Base-by-base conservation (phyloP, 2,113 vertebrate genomes). In the Calidris pugnax region DNA sequence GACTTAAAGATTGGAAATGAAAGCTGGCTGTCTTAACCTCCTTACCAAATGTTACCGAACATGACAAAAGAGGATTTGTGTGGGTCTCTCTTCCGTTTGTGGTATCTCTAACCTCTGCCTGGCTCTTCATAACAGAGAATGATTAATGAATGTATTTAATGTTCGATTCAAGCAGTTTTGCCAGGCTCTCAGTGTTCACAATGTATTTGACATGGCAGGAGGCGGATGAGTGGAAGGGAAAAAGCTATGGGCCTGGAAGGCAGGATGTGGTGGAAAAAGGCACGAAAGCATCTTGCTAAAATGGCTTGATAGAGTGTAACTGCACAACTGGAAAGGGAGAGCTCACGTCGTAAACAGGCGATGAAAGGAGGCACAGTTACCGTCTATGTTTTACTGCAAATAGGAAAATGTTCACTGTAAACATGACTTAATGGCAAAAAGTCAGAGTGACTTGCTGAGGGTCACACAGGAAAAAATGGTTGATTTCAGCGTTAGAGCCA, bases 51-150 rank as follows among this genome's bases (percentile, higher is more conserved):
- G 51, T 87, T 68, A 87, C 43, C 56, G 56, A 85, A 33, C 30
- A 20, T 0, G 3, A 85, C 62, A 87, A 72, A 91, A 79, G 48
- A 59, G 87, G 4, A 75, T 83, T 90, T 90, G 53, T 73, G 26
- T 51, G 74, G 18, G 26, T 78, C 15, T 71, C 30, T 76, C 12
- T 94, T 15, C 56, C 63, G 43, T 63, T 85, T 94, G 66, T 87
- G 78, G 62, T 94, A 33, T 82, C 66, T 72, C 74, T 94, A 68
- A 73, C 85, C 45, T 94, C 75, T 91, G 62, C 45, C 57, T 93
- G 53, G 30, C 24, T 93, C 24, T 59, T 85, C 33, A 6, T 66
- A 79, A 66, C 66, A 22, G 33, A 47, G 74, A 89, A 72, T 27
- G 41, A 82, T 74, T 76, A 69, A 91, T 91, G 16, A 87, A 78